Percentiles rank a stretch among this genome's conserved stretches.
Evolutionary conservation across 2,113 vertebrate genomes (phyloP).

Genomic region (Tragelaphus imberbis): DNA sequence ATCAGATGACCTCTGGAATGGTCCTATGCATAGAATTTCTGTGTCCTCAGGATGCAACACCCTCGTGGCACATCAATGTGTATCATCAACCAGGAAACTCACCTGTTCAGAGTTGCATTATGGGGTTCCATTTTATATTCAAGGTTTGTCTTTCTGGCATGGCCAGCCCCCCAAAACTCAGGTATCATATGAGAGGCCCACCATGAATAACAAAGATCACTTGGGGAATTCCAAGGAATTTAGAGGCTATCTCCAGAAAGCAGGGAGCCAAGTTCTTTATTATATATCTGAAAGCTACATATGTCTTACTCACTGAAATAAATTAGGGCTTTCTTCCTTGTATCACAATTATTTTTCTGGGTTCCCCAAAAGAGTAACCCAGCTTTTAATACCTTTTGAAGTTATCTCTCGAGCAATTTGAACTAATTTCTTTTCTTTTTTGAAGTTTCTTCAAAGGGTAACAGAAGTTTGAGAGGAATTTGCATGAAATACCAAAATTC

Average conservation of each 20-base stretch:
- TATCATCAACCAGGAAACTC: neutral
- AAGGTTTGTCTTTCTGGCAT: neutral
- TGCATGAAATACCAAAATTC: neutral
- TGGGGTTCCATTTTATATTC: neutral
- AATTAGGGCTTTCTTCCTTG: neutral
- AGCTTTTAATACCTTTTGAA: neutral
- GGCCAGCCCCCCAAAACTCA: neutral
- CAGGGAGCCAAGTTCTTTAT: neutral
- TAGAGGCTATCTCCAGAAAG: neutral
- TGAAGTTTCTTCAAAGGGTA: neutral
- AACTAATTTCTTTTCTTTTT: neutral
- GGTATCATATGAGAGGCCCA: neutral
- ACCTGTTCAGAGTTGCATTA: neutral
- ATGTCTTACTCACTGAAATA: neutral
- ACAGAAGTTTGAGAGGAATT: neutral
- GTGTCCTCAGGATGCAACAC: accelerated
- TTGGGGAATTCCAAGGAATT: neutral
- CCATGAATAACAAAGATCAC: neutral
- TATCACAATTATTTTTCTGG: neutral
- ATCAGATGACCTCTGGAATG: no score
- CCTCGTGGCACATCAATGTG: accelerated
- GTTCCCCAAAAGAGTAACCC: neutral
- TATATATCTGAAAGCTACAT: neutral
- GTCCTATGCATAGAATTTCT: neutral
- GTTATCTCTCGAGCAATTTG: neutral